Evolutionary conservation across 2,888 invertebrate species (phyloP).

Genomic region (Thera obeliscata): DNA sequence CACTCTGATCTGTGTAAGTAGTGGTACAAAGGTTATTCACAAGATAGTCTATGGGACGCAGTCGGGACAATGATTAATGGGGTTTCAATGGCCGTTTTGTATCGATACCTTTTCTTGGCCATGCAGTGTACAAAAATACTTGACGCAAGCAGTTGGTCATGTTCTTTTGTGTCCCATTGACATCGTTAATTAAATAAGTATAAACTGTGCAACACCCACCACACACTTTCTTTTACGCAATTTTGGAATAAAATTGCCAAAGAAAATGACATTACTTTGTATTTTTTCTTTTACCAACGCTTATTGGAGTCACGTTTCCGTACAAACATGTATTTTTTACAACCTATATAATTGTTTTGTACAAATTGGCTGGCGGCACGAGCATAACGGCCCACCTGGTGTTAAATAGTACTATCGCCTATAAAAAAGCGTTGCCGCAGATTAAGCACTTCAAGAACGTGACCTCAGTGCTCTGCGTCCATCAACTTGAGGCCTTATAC

Average conservation of each 20-base stretch:
- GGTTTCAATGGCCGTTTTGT: background rate
- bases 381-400: too few relatives aligned
- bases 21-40: too few relatives aligned
- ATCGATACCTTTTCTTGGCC: constrained; percentile 32
- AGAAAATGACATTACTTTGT: background rate
- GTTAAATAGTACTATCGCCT: too few relatives aligned
- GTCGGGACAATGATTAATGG: too few relatives aligned
- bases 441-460: too few relatives aligned
- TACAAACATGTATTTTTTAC: background rate
- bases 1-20: too few relatives aligned
- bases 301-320: background rate
- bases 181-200: constrained; percentile 59
- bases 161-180: constrained; percentile 55
- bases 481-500: too few relatives aligned
- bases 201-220: constrained; percentile 29
- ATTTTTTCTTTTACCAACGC: background rate
- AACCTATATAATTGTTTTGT: too few relatives aligned
- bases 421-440: too few relatives aligned
- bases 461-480: too few relatives aligned
- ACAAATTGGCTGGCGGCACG: too few relatives aligned
- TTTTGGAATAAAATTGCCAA: constrained; percentile 9
- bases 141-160: constrained; percentile 47
- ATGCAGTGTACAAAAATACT: constrained; percentile 40
- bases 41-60: too few relatives aligned
- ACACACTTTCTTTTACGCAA: constrained; percentile 26